Evolutionary conservation across 1,140 invertebrate species (phyloP).

Genomic region (Philaenus spumarius): DNA sequence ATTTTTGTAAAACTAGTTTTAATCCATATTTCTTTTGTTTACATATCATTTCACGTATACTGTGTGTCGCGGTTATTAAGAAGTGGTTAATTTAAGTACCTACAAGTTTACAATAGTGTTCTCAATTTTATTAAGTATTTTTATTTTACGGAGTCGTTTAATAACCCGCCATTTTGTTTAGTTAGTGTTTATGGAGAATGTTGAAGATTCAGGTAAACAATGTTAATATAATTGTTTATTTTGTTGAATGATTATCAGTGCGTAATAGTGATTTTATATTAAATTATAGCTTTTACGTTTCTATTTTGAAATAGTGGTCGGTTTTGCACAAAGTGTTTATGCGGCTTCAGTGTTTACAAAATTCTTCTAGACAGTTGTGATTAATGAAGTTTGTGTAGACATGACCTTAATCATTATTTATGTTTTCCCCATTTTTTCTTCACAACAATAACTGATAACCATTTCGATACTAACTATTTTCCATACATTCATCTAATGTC

Average conservation of each 20-base stretch:
- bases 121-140: background rate
- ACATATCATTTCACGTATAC: too few relatives aligned
- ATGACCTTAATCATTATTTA: too few relatives aligned
- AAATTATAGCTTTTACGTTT: background rate
- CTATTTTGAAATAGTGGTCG: background rate
- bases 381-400: background rate
- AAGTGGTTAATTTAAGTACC: too few relatives aligned
- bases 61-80: too few relatives aligned
- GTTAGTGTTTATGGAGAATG: constrained; percentile 22
- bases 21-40: too few relatives aligned
- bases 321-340: too few relatives aligned
- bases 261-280: background rate
- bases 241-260: background rate
- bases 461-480: too few relatives aligned
- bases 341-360: background rate
- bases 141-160: background rate
- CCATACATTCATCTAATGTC: too few relatives aligned
- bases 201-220: constrained; percentile 21
- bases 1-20: too few relatives aligned
- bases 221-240: constrained; percentile 7
- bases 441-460: too few relatives aligned
- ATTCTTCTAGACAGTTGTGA: background rate
- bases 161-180: constrained; percentile 21
- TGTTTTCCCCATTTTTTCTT: too few relatives aligned
- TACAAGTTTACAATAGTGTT: background rate